A percentile compares a stretch with the other conserved stretches of the same genome.
These are phyloP conservation scores for Periplaneta americana DNA, from an alignment of 1,140 invertebrate species.

Conservation along the genomic window DNA sequence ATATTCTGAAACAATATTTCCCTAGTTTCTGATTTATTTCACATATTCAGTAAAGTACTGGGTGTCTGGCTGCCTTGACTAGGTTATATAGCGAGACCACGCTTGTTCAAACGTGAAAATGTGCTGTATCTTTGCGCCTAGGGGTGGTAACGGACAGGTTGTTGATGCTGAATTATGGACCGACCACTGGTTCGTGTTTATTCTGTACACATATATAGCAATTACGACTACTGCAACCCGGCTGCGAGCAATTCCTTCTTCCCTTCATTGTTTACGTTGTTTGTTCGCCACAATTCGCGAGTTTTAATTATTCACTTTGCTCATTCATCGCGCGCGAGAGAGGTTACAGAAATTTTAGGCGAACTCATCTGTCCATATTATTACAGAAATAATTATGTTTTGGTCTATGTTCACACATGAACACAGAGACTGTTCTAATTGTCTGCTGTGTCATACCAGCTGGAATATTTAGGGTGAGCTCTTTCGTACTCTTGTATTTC, in stretches of 20 bases:
- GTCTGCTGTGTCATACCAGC: too few relatives aligned
- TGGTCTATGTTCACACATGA: background rate
- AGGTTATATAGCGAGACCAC: too few relatives aligned
- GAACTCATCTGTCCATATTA: background rate
- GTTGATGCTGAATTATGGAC: background rate
- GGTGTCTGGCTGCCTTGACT: too few relatives aligned
- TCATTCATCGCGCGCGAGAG: background rate
- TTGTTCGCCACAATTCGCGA: background rate
- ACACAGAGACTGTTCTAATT: too few relatives aligned
- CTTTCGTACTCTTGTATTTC: too few relatives aligned
- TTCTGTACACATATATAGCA: background rate
- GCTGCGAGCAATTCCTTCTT: background rate
- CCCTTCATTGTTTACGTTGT: background rate
- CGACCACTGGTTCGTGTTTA: background rate
- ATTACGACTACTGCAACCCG: background rate
- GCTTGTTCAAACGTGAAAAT: background rate
- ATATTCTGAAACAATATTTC: too few relatives aligned
- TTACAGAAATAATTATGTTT: background rate
- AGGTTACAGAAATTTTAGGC: background rate
- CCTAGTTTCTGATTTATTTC: too few relatives aligned
- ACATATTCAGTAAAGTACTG: too few relatives aligned
- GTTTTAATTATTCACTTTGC: background rate
- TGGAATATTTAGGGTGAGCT: too few relatives aligned
- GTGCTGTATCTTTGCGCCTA: background rate
- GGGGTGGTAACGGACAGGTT: background rate